These are phyloP conservation scores for Sebastes fasciatus DNA, from an alignment of 2,113 vertebrate genomes.

Conservation along the genomic window DNA sequence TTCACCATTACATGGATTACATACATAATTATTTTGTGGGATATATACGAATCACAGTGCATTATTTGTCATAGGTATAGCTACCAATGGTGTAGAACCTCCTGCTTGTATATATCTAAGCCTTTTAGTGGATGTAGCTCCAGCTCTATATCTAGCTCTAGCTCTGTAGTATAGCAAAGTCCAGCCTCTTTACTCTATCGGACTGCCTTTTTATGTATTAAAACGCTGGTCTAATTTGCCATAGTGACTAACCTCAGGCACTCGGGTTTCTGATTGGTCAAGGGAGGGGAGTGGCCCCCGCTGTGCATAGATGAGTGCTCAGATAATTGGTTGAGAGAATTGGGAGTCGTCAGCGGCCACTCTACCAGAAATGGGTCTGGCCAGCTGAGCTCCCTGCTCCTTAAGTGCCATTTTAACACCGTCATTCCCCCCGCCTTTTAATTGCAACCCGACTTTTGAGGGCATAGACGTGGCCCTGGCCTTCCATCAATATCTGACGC, in stretches of 20 bases:
- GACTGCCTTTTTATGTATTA: constrained; percentile 53
- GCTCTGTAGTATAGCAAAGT: constrained; percentile 1
- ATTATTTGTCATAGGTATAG: too few relatives aligned
- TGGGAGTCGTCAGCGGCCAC: constrained; percentile 77
- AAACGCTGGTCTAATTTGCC: constrained; percentile 49
- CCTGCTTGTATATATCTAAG: background rate
- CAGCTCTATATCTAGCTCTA: background rate
- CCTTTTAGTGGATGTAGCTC: background rate
- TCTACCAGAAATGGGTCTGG: constrained; percentile 74
- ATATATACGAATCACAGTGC: too few relatives aligned
- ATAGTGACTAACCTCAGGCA: constrained; percentile 71
- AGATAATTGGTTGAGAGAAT: constrained; percentile 82
- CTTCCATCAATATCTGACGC: constrained; percentile 44
- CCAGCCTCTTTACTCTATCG: constrained; percentile 6
- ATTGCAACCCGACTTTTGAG: constrained; percentile 79
- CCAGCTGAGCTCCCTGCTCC: constrained; percentile 75
- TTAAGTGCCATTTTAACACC: constrained; percentile 81
- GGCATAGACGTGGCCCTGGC: constrained; percentile 47
- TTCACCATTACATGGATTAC: too few relatives aligned
- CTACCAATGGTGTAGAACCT: too few relatives aligned
- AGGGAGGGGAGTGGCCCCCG: constrained; percentile 69
- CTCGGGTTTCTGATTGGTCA: constrained; percentile 73
- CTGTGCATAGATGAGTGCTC: constrained; percentile 78
- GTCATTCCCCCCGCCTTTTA: constrained; percentile 77
- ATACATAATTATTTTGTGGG: too few relatives aligned